Evolutionary conservation across 2,888 invertebrate genomes (phyloP).

Genomic region (Drosophila niveifrons): DNA sequence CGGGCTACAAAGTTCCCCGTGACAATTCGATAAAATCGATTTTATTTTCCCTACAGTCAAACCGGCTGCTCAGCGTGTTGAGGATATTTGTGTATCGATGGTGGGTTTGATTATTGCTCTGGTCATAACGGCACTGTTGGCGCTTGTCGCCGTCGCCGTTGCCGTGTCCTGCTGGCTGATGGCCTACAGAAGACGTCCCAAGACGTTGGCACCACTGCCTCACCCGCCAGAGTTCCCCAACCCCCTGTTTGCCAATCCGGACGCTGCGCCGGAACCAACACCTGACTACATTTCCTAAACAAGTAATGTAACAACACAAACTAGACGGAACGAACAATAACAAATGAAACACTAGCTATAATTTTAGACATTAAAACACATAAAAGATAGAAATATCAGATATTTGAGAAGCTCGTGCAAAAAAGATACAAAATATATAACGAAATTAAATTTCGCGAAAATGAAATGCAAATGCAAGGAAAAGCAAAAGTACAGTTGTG

Average conservation of each 20-base stretch:
- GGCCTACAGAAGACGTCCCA: conserved; percentile 95
- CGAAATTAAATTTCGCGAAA: conserved; percentile 62
- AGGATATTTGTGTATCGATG: conserved; percentile 97
- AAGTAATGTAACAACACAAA: conserved; percentile 48
- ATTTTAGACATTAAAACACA: conserved; percentile 55
- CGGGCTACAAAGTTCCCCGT: background rate
- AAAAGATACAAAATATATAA: conserved; percentile 53
- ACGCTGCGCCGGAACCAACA: conserved; percentile 92
- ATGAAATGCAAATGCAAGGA: conserved; percentile 50
- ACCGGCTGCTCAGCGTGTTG: conserved; percentile 87
- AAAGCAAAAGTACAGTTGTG: conserved; percentile 77
- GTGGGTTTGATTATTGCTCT: conserved; percentile 96
- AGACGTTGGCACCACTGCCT: conserved; percentile 94
- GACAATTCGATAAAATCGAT: background rate
- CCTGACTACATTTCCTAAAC: conserved; percentile 90
- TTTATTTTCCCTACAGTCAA: conserved; percentile 75
- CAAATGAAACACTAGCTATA: conserved; percentile 61
- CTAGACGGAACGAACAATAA: conserved; percentile 37
- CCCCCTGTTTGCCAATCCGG: conserved; percentile 94
- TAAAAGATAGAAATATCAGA: conserved; percentile 55
- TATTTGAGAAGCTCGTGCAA: conserved; percentile 83
- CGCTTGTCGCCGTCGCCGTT: conserved; percentile 96
- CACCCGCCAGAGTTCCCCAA: conserved; percentile 98
- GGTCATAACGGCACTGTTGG: conserved; percentile 95
- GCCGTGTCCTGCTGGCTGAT: conserved; percentile 98